Evolutionary conservation across 2,113 vertebrate genomes (phyloP).

Genomic region (Shinisaurus crocodilurus): DNA sequence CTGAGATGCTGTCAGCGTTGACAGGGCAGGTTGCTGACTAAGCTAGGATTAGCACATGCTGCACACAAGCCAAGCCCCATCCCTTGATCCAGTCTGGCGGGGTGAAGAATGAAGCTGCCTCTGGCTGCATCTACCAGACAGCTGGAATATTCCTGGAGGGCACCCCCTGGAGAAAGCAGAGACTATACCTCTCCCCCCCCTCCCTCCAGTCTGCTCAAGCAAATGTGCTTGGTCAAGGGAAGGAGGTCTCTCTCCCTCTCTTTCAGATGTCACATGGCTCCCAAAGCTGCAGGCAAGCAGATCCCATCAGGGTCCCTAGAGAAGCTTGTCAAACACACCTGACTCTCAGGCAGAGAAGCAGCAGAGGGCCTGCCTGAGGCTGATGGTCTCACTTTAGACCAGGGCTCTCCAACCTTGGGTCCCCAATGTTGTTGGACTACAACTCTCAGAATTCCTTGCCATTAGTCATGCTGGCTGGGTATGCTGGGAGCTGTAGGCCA

Average conservation of each 20-base stretch:
- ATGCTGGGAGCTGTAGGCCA: no score
- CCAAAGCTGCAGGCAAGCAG: not conserved
- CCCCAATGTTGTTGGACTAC: no score
- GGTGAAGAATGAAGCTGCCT: not conserved
- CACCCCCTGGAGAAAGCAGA: not conserved
- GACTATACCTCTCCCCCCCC: not conserved
- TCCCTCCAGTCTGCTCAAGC: not conserved
- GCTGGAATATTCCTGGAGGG: not conserved
- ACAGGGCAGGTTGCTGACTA: not conserved
- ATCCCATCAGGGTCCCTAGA: not conserved
- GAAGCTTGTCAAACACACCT: not conserved
- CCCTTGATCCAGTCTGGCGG: not conserved
- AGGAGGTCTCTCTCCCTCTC: not conserved
- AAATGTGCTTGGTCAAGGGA: no score
- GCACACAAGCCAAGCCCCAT: not conserved
- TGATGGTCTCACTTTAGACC: not conserved
- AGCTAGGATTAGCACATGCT: no score
- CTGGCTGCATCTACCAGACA: not conserved
- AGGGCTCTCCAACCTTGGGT: no score
- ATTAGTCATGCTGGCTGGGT: no score
- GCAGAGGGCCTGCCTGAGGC: not conserved
- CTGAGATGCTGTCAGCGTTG: not conserved
- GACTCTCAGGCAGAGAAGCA: not conserved
- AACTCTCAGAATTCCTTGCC: no score
- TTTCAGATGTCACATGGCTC: not conserved